Percentiles rank a stretch among this genome's conserved stretches.
phyloP scores from a whole-genome alignment of 2,888 invertebrate species.

The Apantesis nais region DNA sequence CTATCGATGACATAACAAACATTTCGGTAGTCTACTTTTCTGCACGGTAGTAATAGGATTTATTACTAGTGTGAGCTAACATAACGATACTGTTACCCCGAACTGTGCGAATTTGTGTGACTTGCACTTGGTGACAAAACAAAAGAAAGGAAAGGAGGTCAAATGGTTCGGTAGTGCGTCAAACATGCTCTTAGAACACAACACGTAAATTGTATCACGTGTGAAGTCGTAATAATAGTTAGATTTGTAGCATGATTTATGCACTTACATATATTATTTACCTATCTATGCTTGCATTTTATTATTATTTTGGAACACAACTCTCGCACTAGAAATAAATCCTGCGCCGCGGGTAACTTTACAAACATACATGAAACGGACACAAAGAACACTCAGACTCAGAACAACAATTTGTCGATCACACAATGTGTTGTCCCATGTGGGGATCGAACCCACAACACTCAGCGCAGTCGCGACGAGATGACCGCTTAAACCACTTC shows the following conservation, averaged over 20 bases:
- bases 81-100: conserved; percentile 5
- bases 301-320: too few species aligned
- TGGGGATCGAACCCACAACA: too few species aligned
- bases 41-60: not conserved
- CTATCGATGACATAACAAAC: not conserved
- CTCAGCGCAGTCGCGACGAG: too few species aligned
- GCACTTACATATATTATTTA: not conserved
- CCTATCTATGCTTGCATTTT: too few species aligned
- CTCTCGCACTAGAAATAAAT: too few species aligned
- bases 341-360: too few species aligned
- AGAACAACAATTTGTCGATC: too few species aligned
- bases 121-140: conserved; percentile 13
- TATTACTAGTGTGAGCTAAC: not conserved
- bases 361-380: too few species aligned
- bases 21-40: not conserved
- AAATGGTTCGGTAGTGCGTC: conserved; percentile 7
- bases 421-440: too few species aligned
- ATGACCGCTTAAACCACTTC: too few species aligned
- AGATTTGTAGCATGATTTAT: not conserved
- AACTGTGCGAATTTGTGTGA: conserved; percentile 2
- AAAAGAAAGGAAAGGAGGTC: conserved; percentile 17
- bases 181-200: not conserved
- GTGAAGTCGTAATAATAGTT: not conserved
- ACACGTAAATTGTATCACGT: not conserved
- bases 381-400: too few species aligned